phyloP scores from a whole-genome alignment of 1,140 invertebrate genomes.

The Acyrthosiphon pisum region DNA sequence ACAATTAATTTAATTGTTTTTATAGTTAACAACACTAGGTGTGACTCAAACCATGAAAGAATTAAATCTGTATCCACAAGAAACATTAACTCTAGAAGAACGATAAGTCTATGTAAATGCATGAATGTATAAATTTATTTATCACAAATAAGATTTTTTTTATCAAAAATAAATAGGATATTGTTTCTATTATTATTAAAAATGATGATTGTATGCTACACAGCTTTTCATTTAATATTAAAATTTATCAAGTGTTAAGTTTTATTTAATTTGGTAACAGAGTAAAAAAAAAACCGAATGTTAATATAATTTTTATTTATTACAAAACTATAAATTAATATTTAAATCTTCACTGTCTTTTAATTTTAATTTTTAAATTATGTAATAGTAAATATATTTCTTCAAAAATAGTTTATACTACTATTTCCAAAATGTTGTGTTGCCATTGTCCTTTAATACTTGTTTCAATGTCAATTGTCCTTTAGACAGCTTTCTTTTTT shows the following conservation, averaged over 20 bases:
- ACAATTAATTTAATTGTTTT: not conserved
- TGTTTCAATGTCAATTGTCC: conserved; percentile 30
- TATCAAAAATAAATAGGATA: conserved; percentile 19
- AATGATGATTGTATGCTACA: conserved; percentile 12
- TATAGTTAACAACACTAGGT: conserved; percentile 82
- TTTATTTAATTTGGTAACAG: conserved; percentile 19
- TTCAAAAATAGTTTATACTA: not conserved
- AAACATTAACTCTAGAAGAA: conserved; percentile 91
- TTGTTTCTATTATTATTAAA: conserved; percentile 48
- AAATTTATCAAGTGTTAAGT: conserved; percentile 25
- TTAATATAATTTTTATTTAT: not conserved
- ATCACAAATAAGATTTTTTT: conserved; percentile 31
- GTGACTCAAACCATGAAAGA: conserved; percentile 76
- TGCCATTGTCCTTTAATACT: not conserved
- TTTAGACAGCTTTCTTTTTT: not conserved
- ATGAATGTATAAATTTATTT: conserved; percentile 40
- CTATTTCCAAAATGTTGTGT: not conserved
- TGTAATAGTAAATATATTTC: not conserved
- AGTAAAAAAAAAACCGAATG: not conserved
- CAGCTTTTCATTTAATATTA: not conserved
- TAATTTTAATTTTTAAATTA: not conserved
- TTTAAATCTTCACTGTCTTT: not conserved
- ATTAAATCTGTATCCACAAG: conserved; percentile 87
- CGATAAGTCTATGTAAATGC: conserved; percentile 67
- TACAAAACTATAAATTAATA: not conserved